phyloP scores from a whole-genome alignment of 2,113 vertebrate species.

The Lepus europaeus region DNA sequence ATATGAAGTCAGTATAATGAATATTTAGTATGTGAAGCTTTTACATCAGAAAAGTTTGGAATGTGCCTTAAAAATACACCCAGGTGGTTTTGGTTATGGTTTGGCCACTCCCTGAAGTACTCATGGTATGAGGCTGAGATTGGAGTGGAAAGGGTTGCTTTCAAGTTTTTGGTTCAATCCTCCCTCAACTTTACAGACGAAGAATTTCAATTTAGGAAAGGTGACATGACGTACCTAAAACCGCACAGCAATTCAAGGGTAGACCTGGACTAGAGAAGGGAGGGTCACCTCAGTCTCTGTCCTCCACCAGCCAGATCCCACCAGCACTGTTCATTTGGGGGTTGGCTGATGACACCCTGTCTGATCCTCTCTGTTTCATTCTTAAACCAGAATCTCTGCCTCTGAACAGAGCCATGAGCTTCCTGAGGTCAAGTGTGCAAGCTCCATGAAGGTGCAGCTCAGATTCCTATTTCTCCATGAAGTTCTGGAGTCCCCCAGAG shows the following conservation, averaged over 20 bases:
- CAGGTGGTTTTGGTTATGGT: not conserved
- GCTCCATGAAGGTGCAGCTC: not conserved
- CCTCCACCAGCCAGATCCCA: not conserved
- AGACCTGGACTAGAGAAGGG: not conserved
- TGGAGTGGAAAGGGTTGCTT: not conserved
- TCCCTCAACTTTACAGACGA: not conserved
- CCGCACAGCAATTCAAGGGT: not conserved
- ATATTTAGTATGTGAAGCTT: not conserved
- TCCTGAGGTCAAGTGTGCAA: not conserved
- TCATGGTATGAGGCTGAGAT: not conserved
- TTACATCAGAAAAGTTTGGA: not conserved
- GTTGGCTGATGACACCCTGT: not conserved
- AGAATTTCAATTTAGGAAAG: slow-evolving; percentile 14
- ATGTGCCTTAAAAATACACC: not conserved
- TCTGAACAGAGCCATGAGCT: not conserved
- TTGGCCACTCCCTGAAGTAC: not conserved
- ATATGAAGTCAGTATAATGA: not conserved
- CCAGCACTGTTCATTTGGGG: not conserved
- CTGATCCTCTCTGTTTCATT: not conserved
- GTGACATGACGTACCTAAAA: not conserved
- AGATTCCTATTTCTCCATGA: not conserved
- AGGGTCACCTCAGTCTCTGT: not conserved
- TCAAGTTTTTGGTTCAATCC: not conserved
- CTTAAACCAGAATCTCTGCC: not conserved
- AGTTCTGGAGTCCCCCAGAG: not conserved